Evolutionary conservation across 2,888 invertebrate species (phyloP).

Genomic region (Apodemia zela): DNA sequence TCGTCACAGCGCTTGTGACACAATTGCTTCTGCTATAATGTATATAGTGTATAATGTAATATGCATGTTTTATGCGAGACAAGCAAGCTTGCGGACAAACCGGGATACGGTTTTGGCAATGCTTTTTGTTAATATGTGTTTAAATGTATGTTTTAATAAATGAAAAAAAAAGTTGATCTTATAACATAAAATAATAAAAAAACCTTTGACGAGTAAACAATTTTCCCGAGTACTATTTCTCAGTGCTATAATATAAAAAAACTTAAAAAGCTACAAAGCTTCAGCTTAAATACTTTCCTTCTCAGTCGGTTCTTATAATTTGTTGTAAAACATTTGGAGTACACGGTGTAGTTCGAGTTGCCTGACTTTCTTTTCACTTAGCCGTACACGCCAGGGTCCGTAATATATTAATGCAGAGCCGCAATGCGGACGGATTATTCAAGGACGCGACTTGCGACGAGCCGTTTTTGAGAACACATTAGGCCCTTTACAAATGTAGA

Average conservation of each 20-base stretch:
- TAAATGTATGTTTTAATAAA: too few relatives aligned
- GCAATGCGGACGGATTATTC: conserved; percentile 33
- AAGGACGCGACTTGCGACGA: conserved; percentile 26
- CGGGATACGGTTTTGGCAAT: too few relatives aligned
- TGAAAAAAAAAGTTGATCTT: too few relatives aligned
- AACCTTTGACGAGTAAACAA: too few relatives aligned
- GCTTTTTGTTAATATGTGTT: too few relatives aligned
- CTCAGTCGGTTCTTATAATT: not conserved
- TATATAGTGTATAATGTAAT: too few relatives aligned
- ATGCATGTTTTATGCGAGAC: too few relatives aligned
- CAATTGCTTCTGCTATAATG: not conserved
- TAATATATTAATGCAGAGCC: conserved; percentile 34
- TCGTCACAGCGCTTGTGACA: not conserved
- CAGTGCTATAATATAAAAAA: too few relatives aligned
- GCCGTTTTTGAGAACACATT: not conserved
- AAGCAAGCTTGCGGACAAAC: too few relatives aligned
- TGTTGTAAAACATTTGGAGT: not conserved
- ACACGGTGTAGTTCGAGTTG: not conserved
- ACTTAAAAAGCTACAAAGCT: too few relatives aligned
- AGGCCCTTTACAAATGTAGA: not conserved
- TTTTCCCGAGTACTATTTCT: too few relatives aligned
- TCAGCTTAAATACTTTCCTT: not conserved
- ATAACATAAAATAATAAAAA: too few relatives aligned
- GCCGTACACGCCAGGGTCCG: conserved; percentile 15
- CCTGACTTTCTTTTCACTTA: conserved; percentile 2